Base-by-base conservation (phyloP, 2,113 vertebrate species). In the Potamarius usumacintae region DNA sequence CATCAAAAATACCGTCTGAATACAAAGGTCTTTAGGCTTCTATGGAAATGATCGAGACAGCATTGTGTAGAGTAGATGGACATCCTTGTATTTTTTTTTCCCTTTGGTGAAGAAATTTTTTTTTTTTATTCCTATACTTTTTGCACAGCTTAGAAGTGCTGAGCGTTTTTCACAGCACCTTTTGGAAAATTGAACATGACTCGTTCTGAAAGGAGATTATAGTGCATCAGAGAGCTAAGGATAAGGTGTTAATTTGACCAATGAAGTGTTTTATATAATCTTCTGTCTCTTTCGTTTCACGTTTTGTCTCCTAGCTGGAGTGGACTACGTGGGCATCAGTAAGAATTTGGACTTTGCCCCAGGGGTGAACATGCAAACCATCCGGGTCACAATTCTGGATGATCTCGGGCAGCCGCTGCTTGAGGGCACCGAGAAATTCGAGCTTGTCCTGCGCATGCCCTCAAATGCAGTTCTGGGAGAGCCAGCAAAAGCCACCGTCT, bases 311-410 rank as follows among this genome's bases (percentile, higher is more conserved):
- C 1, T 87, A 99, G 98, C 97, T 72, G 97, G 97, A 78, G 74
- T 96, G 42, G 98, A 99, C 92, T 99, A 99, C 4, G 96, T 98
- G 79, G 98, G 97, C 50, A 97, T 99, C 91, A 98, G 97, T 89
- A 96, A 93, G n/a, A 96, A 96, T 91, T 92, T 99, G 89, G 97
- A 99, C 92, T 99, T 99, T 88, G 95, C 96, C 1, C 97, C 97
- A 0, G 98, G 98, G 57, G 95, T 99, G 89, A 97, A 93, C 92
- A 94, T 97, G 95, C 97, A 98, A 91, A 96, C 93, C 0, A 92
- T 98, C 87, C 95, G 93, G 57, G 95, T 99, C 34, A 92, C 93
- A 85, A 96, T 99, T 83, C 93, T 99, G 93, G 98, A 99, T 89
- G 98, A 99, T 89, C 95, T 98, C 52, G 97, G 97, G 48, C 96